Percentiles rank a stretch among this genome's conserved stretches.
phyloP scores from a whole-genome alignment of 2,888 invertebrate species.

The Drosophila bunnanda region DNA sequence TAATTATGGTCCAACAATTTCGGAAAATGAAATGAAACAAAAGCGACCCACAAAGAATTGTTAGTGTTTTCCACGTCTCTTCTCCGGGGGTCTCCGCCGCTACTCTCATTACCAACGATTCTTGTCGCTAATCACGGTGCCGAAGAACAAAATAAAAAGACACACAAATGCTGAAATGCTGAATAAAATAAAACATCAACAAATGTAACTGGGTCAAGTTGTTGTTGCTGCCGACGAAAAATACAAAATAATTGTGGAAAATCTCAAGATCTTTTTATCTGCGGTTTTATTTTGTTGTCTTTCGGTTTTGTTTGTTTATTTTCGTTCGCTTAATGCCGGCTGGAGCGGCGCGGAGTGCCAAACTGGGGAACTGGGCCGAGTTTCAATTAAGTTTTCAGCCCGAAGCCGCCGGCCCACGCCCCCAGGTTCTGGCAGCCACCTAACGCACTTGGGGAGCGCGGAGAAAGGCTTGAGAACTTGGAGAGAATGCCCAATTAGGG shows the following conservation, averaged over 20 bases:
- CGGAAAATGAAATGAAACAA: slow-evolving; percentile 38
- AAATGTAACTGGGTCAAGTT: slow-evolving; percentile 78
- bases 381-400: slow-evolving; percentile 45
- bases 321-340: slow-evolving; percentile 33
- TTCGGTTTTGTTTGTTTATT: slow-evolving; percentile 34
- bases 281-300: slow-evolving; percentile 69
- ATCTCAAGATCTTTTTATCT: slow-evolving; percentile 74
- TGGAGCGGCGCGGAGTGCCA: slow-evolving; percentile 15
- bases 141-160: slow-evolving; percentile 69
- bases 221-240: slow-evolving; percentile 48
- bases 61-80: slow-evolving; percentile 21
- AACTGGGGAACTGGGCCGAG: slow-evolving; percentile 47
- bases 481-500: slow-evolving; percentile 32
- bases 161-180: slow-evolving; percentile 35
- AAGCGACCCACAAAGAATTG: slow-evolving; percentile 50
- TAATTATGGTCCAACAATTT: slow-evolving; percentile 70
- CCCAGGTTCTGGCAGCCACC: slow-evolving; percentile 24
- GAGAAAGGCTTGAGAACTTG: slow-evolving; percentile 41
- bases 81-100: slow-evolving; percentile 28
- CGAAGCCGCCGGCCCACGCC: slow-evolving; percentile 32
- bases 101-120: slow-evolving; percentile 69
- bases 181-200: slow-evolving; percentile 66
- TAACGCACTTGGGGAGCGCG: slow-evolving; percentile 32
- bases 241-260: slow-evolving; percentile 72
- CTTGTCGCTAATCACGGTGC: slow-evolving; percentile 77